Evolutionary conservation across 1,140 invertebrate genomes (phyloP).

Genomic region (Bacillus rossius): DNA sequence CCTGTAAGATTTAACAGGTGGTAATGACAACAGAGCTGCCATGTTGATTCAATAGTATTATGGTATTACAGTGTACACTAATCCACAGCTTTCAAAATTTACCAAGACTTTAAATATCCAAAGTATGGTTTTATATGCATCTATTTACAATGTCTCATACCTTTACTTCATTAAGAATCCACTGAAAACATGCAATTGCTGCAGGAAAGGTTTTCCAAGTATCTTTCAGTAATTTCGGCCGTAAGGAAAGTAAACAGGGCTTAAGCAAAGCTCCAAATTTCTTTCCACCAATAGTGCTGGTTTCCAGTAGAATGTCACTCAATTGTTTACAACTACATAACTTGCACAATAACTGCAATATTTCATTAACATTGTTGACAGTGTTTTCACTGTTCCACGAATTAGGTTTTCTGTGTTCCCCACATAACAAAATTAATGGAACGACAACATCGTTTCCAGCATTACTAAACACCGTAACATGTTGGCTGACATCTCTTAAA

Average conservation of each 20-base stretch:
- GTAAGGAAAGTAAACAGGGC: conserved; percentile 22
- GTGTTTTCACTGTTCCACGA: conserved; percentile 37
- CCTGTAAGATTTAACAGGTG: too few species aligned
- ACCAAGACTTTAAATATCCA: too few species aligned
- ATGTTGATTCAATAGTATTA: too few species aligned
- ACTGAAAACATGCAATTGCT: conserved; percentile 40
- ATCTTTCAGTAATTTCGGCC: conserved; percentile 40
- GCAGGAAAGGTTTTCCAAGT: conserved; percentile 45
- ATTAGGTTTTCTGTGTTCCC: conserved; percentile 37
- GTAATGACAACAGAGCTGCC: too few species aligned
- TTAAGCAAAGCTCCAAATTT: conserved; percentile 25
- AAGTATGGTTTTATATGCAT: too few species aligned
- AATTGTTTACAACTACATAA: conserved; percentile 28
- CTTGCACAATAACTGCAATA: conserved; percentile 26
- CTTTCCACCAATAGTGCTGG: conserved; percentile 24
- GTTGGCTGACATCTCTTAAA: conserved; percentile 3
- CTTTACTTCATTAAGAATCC: conserved; percentile 38
- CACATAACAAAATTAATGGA: conserved; percentile 37
- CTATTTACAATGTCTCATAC: too few species aligned
- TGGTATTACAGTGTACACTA: too few species aligned
- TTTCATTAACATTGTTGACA: conserved; percentile 23
- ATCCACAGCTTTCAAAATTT: too few species aligned
- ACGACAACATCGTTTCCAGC: conserved; percentile 24
- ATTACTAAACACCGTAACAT: conserved; percentile 15
- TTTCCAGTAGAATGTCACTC: conserved; percentile 27